phyloP scores from a whole-genome alignment of 2,113 vertebrate genomes.

The Alaudala cheleensis region DNA sequence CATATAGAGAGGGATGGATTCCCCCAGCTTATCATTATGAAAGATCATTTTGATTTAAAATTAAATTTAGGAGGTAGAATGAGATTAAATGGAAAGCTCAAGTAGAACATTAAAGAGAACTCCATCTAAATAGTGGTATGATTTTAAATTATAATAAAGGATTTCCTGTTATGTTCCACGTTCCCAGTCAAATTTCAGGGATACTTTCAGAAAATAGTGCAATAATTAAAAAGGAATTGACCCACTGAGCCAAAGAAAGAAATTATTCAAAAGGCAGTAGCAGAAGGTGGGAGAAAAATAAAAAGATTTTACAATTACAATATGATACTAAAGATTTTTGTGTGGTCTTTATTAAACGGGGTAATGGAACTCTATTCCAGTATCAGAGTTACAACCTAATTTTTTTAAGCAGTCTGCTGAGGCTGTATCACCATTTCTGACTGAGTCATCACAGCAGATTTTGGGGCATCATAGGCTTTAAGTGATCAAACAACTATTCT shows the following conservation, averaged over 20 bases:
- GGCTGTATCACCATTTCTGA: not conserved
- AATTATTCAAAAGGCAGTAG: not conserved
- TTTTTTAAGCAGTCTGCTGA: not conserved
- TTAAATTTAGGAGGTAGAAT: not conserved
- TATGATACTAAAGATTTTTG: not conserved
- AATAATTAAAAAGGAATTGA: not conserved
- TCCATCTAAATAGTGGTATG: not conserved
- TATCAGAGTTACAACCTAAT: not conserved
- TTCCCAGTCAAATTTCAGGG: not conserved
- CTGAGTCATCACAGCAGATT: not conserved
- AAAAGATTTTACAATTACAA: not conserved
- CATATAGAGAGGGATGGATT: not conserved
- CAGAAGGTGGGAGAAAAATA: not conserved
- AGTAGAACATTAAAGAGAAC: not conserved
- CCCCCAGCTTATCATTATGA: not conserved
- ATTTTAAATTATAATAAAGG: not conserved
- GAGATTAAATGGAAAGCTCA: conserved; percentile 8
- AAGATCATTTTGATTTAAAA: not conserved
- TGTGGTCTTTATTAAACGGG: not conserved
- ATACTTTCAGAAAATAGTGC: not conserved
- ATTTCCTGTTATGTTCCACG: not conserved
- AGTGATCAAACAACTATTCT: not conserved
- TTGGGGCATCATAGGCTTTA: not conserved
- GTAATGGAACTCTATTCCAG: not conserved
- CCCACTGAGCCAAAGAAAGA: not conserved